phyloP scores from a whole-genome alignment of 2,888 invertebrate genomes.

The Perdita meconis region DNA sequence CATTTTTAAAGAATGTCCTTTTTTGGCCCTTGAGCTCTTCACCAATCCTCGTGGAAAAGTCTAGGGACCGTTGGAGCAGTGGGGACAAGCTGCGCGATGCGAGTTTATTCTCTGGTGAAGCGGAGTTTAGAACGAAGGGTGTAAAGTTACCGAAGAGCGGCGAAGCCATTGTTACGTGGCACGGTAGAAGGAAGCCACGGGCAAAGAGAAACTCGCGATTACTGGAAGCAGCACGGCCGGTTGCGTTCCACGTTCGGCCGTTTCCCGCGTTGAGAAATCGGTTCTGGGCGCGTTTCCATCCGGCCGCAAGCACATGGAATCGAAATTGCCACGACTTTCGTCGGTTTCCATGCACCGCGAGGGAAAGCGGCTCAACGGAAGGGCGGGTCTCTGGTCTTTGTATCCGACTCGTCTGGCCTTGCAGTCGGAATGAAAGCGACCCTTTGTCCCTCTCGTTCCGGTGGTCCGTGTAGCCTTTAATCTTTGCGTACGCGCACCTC shows the following conservation, averaged over 20 bases:
- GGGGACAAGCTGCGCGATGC: no score
- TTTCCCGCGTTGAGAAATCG: conserved; percentile 71
- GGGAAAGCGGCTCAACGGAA: conserved; percentile 65
- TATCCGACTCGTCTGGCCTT: conserved; percentile 17
- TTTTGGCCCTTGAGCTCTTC: no score
- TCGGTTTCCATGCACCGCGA: conserved; percentile 51
- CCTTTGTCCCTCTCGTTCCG: conserved; percentile 64
- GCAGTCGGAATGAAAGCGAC: conserved; percentile 58
- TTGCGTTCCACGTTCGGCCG: conserved; percentile 55
- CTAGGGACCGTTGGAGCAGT: no score
- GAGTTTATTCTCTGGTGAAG: no score
- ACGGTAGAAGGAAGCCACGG: conserved; percentile 25
- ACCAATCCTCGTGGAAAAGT: no score
- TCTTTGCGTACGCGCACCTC: conserved; percentile 51
- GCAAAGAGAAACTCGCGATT: conserved; percentile 63
- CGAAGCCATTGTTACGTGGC: conserved; percentile 44
- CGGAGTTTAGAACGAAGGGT: no score
- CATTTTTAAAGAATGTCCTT: no score
- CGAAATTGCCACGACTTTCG: conserved; percentile 42
- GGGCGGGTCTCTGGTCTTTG: conserved; percentile 36
- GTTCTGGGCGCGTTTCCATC: conserved; percentile 60
- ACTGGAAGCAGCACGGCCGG: conserved; percentile 52
- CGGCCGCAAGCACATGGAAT: conserved; percentile 51
- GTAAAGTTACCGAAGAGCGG: conserved; percentile 6
- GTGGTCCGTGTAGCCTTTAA: conserved; percentile 61